Conservation (phyloP, 2,888 invertebrate genomes). For the Hetaerina titia region DNA sequence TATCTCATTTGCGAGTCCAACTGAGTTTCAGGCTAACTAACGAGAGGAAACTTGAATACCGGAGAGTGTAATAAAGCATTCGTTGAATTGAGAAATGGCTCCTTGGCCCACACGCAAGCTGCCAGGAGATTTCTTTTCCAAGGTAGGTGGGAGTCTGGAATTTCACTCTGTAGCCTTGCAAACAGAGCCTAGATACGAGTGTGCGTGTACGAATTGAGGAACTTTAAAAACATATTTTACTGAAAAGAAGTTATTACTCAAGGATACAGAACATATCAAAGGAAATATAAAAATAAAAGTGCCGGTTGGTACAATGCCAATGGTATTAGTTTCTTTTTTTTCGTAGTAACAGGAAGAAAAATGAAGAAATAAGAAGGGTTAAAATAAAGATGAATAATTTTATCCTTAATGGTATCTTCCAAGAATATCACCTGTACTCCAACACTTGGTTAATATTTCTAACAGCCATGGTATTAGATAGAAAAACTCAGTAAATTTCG, state of each 20-base stretch:
- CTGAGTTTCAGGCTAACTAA: conserved; percentile 66
- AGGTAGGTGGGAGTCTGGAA: conserved; percentile 60
- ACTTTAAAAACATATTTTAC: background rate
- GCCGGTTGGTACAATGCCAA: background rate
- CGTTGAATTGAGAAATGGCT: conserved; percentile 63
- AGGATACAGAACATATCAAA: background rate
- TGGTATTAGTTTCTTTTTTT: background rate
- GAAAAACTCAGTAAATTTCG: no score
- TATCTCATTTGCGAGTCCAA: conserved; percentile 61
- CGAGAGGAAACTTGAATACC: conserved; percentile 67
- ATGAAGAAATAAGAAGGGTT: no score
- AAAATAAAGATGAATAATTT: no score
- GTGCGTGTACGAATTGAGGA: conserved; percentile 20
- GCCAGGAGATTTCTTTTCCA: conserved; percentile 52
- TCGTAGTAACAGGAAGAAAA: no score
- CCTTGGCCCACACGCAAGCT: conserved; percentile 64
- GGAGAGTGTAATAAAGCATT: conserved; percentile 62
- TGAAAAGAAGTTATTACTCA: background rate
- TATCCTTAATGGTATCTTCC: no score
- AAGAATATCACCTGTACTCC: no score
- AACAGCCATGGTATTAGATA: no score
- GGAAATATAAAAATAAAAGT: background rate
- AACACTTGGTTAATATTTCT: no score
- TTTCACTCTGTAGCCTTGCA: conserved; percentile 62
- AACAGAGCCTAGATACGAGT: conserved; percentile 37